Evolutionary conservation across 2,113 vertebrate species (phyloP), one percentile per base, ranked within the genome.

Genomic region (Acanthisitta chloris): DNA sequence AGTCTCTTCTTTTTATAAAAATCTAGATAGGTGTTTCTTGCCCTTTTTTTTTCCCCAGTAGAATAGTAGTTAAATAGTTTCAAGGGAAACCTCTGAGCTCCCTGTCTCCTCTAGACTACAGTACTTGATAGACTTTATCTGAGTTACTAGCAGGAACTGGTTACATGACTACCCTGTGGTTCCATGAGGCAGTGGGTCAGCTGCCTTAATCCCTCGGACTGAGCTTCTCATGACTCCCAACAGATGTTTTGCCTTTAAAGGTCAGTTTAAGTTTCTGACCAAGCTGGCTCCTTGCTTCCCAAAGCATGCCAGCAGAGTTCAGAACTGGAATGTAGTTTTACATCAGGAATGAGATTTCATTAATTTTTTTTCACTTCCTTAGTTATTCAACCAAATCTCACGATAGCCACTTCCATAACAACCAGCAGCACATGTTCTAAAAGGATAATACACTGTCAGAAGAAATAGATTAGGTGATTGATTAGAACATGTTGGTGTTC

Each of bases 221-320:
- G 55, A 76, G 65, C 81, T 72, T 61, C 79, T 29, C 57, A 4
- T 48, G 85, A 3, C 74, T 95, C 74, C 28, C 62, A 10, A 4
- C 86, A 87, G 88, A 83, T 58, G 74, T 86, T 97, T 83, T 90
- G 54, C 88, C 92, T 97, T 94, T 86, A 57, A 93, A 94, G 92
- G 86, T 80, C 88, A 48, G 88, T 73, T 40, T 4, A 66, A 11
- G 62, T 71, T 14, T 31, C 46, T 69, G 89, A 51, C 57, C 62
- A 48, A 82, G 46, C 74, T 8, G 51, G 82, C 88, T 86, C 48
- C 61, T 88, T 9, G 26, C 73, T 78, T 45, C 78, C 84, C 48
- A 64, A 86, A 26, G 49, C 15, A 10, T 79, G 89, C 74, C 90
- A 91, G 10, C 77, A 18, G 8, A 64, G 78, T 10, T 66, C 46